These are phyloP conservation scores for Drosophila anomelani DNA, from an alignment of 2,888 invertebrate genomes.

Conservation along the genomic window DNA sequence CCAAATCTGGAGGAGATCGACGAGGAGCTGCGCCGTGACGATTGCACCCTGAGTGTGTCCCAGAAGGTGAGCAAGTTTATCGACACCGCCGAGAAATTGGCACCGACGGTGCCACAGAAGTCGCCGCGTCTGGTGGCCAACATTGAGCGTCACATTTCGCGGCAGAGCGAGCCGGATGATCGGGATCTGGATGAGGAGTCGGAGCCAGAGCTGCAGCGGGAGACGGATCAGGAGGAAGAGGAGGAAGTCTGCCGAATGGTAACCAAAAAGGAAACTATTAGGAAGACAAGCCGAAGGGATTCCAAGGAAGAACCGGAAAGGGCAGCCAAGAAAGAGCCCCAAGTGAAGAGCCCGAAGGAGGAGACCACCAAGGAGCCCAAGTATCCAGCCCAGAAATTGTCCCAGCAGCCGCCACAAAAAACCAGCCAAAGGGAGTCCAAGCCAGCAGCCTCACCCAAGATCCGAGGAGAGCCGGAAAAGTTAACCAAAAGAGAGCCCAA, in stretches of 20 bases:
- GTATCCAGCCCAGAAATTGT: conserved; percentile 6
- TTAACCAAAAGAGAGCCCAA: conserved; percentile 5
- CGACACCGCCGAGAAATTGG: conserved; percentile 87
- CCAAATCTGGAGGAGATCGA: conserved; percentile 87
- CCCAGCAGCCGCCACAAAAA: conserved; percentile 2
- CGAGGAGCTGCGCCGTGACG: conserved; percentile 86
- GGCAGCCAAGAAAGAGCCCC: background rate
- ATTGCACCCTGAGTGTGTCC: conserved; percentile 87
- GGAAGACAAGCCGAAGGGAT: conserved; percentile 6
- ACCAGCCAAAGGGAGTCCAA: conserved; percentile 2
- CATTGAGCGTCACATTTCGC: conserved; percentile 83
- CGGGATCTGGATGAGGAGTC: conserved; percentile 65
- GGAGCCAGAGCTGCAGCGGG: conserved; percentile 53
- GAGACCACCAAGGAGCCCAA: conserved; percentile 11
- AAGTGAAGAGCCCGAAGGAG: too few species aligned
- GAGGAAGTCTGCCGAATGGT: conserved; percentile 14
- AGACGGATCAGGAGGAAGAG: conserved; percentile 48
- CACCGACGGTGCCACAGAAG: conserved; percentile 83
- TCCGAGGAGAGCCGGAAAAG: conserved; percentile 14
- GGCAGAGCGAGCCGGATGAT: conserved; percentile 80
- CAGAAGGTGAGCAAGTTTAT: conserved; percentile 89
- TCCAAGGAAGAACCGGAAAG: conserved; percentile 14
- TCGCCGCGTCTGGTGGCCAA: conserved; percentile 85
- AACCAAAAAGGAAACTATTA: conserved; percentile 10
- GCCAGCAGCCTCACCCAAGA: background rate